Conservation (phyloP, 1,140 invertebrate species). For the Ceratina calcarata region DNA sequence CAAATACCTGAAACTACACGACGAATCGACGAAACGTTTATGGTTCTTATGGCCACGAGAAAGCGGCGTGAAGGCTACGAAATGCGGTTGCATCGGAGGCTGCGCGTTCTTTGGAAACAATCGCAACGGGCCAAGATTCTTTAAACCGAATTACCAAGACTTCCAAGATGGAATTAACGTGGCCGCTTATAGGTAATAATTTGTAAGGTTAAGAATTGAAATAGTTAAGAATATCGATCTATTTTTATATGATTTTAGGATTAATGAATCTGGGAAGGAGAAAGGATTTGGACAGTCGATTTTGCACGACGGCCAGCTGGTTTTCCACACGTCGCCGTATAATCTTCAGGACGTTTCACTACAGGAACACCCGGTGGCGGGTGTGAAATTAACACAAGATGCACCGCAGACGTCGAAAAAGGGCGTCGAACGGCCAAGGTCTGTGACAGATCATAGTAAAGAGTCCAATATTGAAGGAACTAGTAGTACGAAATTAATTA, state of each 20-base stretch:
- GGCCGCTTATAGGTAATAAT: slow-evolving; percentile 87
- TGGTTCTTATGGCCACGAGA: slow-evolving; percentile 96
- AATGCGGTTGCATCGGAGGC: slow-evolving; percentile 97
- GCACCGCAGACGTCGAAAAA: slow-evolving; percentile 63
- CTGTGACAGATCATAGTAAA: slow-evolving; percentile 74
- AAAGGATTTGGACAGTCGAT: slow-evolving; percentile 96
- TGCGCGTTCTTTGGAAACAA: slow-evolving; percentile 96
- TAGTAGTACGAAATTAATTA: slow-evolving; percentile 71
- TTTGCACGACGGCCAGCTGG: slow-evolving; percentile 91
- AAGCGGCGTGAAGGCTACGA: slow-evolving; percentile 82
- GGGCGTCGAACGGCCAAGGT: slow-evolving; percentile 72
- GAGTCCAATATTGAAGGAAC: slow-evolving; percentile 66
- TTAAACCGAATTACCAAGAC: slow-evolving; percentile 91
- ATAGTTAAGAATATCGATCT: no score
- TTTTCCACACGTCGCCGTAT: slow-evolving; percentile 94
- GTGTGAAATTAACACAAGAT: slow-evolving; percentile 70
- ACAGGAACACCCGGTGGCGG: slow-evolving; percentile 82
- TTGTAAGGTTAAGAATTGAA: no score
- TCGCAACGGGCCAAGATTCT: slow-evolving; percentile 91
- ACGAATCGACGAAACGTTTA: slow-evolving; percentile 91
- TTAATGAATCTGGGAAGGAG: slow-evolving; percentile 85
- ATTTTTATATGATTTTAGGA: no score
- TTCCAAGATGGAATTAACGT: slow-evolving; percentile 91
- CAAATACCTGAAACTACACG: slow-evolving; percentile 91
- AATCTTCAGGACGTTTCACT: slow-evolving; percentile 89